Conservation (phyloP, 2,888 invertebrate species). For the Phasia obesa region DNA sequence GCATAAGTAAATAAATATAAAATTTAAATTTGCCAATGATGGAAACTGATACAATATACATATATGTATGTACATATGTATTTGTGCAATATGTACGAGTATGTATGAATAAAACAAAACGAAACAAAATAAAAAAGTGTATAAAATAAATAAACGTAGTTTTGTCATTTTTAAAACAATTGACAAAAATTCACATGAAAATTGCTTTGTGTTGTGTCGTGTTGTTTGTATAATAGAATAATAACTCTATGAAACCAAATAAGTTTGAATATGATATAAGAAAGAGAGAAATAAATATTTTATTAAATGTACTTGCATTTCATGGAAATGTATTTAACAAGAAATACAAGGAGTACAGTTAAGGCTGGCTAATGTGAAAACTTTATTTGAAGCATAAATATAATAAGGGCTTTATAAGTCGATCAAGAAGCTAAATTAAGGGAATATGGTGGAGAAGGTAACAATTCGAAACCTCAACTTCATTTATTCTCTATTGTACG, state of each 20-base stretch:
- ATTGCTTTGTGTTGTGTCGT: conserved; percentile 20
- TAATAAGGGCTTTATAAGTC: no score
- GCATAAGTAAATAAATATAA: conserved; percentile 32
- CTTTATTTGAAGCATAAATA: no score
- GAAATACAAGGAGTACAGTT: background rate
- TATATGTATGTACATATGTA: conserved; percentile 1
- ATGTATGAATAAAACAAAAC: background rate
- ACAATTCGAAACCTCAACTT: no score
- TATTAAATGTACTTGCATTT: background rate
- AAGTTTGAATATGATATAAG: conserved; percentile 36
- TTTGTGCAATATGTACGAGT: conserved; percentile 4
- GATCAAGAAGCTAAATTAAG: no score
- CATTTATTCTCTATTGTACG: no score
- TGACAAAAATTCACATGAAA: background rate
- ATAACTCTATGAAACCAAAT: conserved; percentile 43
- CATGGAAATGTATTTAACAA: background rate
- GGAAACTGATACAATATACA: conserved; percentile 40
- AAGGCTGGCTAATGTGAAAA: background rate
- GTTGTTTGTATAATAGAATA: conserved; percentile 16
- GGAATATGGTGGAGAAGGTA: no score
- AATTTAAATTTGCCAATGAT: conserved; percentile 55
- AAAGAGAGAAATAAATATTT: conserved; percentile 3
- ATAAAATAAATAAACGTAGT: conserved; percentile 15
- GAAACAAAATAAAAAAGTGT: conserved; percentile 5
- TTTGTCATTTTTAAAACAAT: conserved; percentile 17